Base-by-base conservation (phyloP, 2,797 vertebrate species). In the Mallotus villosus region DNA sequence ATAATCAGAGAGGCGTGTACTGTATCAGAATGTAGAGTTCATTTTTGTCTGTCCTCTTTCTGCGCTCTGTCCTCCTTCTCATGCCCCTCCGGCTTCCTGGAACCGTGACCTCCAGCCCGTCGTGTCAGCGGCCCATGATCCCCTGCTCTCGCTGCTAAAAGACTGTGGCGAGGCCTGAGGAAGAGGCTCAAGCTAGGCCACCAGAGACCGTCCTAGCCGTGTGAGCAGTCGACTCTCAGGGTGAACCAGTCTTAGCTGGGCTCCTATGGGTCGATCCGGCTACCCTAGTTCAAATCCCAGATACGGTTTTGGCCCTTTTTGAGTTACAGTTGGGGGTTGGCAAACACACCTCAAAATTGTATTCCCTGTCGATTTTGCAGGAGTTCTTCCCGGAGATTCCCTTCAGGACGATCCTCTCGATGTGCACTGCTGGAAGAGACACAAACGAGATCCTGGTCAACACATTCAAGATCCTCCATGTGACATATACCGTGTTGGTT, bases 261-360 rank as follows among this genome's bases (percentile, higher is more conserved):
- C 16, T 53, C 51, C 51, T 0, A 0, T n/a, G n/a, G 19, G 51
- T 53, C 4, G 51, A 53, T 6, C 51, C 4, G 17, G 17, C 12
- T n/a, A n/a, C 19, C 3, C 3, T 9, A 49, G 14, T 49, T 53
- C 51, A n/a, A 19, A 53, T 4, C 17, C 51, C 51, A 53, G 51
- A 53, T n/a, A 53, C 17, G 4, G 17, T 17, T 14, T 34, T 1
- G 32, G 7, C 32, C 11, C 8, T 41, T 12, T 12, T 2, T 7
- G 37, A 11, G 11, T 41, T 41, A 41, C 37, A 11, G 11, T 41
- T 41, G 11, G 2, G 2, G 6, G 0, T 41, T 14, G 3, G 8
- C 2, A 60, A 60, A 68, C 78, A 27, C 75, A 93, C 92, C 89
- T 91, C 81, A 87, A 93, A 93, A 68, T 82, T 90, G 85, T 92